Conservation (phyloP, 2,888 invertebrate genomes). For the Cryptosula pallasiana region DNA sequence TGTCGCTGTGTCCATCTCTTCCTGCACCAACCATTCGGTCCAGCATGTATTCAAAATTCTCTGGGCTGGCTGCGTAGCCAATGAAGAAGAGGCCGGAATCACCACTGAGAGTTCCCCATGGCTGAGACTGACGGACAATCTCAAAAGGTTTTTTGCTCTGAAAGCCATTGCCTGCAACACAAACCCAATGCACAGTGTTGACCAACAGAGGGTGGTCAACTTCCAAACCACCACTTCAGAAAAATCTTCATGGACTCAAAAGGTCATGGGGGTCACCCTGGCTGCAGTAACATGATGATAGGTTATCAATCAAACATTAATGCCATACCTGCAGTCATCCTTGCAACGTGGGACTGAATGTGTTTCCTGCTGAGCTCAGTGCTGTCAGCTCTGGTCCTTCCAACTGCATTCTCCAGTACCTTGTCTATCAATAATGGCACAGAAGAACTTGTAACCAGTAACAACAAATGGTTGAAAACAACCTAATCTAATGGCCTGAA, state of each 20-base stretch:
- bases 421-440: constrained; percentile 43
- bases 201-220: too few relatives aligned
- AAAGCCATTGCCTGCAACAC: constrained; percentile 38
- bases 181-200: too few relatives aligned
- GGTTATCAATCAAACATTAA: too few relatives aligned
- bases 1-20: constrained; percentile 42
- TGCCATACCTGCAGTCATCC: constrained; percentile 50
- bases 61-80: constrained; percentile 46
- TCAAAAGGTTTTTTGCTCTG: constrained; percentile 44
- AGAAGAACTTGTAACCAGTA: too few relatives aligned
- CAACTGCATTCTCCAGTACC: constrained; percentile 46
- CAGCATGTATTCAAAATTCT: constrained; percentile 50
- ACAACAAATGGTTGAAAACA: too few relatives aligned
- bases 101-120: constrained; percentile 44
- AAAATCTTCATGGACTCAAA: too few relatives aligned
- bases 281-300: too few relatives aligned
- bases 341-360: constrained; percentile 49
- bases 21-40: constrained; percentile 52
- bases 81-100: constrained; percentile 52
- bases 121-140: constrained; percentile 53
- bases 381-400: constrained; percentile 43
- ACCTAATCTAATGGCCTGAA: too few relatives aligned
- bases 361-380: constrained; percentile 44
- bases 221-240: too few relatives aligned
- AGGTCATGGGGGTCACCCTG: too few relatives aligned